A percentile compares a stretch with the other conserved stretches of the same genome.
Conservation (phyloP, 2,888 invertebrate genomes). For the Apodemia zela region DNA sequence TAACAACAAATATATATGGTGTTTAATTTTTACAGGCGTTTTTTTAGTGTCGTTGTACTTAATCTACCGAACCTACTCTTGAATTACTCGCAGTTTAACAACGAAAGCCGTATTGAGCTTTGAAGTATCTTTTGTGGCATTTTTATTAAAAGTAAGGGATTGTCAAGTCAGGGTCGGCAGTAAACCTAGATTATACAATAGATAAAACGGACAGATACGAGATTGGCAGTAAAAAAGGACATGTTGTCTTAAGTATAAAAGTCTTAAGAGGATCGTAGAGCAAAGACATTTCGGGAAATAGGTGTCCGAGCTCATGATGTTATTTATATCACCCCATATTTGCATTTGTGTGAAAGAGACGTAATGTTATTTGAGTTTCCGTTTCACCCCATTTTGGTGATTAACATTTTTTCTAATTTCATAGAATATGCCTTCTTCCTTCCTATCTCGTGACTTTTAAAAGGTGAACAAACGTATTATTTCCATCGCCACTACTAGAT, state of each 20-base stretch:
- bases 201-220: constrained; percentile 16
- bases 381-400: too few species aligned
- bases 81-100: background rate
- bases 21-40: background rate
- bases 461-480: too few species aligned
- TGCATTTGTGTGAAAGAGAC: background rate
- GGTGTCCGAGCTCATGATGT: background rate
- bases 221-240: constrained; percentile 18
- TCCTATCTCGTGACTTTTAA: too few species aligned
- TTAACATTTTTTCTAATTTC: too few species aligned
- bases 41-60: background rate
- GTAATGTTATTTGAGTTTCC: too few species aligned
- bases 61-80: background rate
- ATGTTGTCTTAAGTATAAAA: constrained; percentile 6
- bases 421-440: too few species aligned
- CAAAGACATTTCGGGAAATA: background rate
- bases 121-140: constrained; percentile 11
- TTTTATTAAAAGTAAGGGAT: constrained; percentile 14
- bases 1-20: too few species aligned
- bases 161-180: constrained; percentile 12
- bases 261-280: constrained; percentile 1
- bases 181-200: constrained; percentile 15
- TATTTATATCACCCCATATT: background rate
- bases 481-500: too few species aligned
- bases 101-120: background rate